Evolutionary conservation across 2,888 invertebrate species (phyloP).

Genomic region (Atrina japonica): DNA sequence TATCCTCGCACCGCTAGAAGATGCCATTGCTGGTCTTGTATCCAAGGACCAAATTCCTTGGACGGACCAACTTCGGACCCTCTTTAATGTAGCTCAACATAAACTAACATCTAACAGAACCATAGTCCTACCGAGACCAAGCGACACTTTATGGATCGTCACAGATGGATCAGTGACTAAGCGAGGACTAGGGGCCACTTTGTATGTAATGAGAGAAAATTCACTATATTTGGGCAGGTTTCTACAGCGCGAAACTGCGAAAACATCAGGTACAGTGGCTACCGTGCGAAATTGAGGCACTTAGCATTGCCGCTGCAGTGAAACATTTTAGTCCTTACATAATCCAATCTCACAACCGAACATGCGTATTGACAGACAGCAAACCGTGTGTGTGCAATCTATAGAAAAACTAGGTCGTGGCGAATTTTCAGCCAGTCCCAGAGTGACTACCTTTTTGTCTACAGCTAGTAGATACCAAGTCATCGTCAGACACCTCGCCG

Average conservation of each 20-base stretch:
- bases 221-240: constrained; percentile 48
- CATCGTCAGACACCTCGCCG: constrained; percentile 22
- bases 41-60: constrained; percentile 41
- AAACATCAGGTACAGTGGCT: constrained; percentile 56
- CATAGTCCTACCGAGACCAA: constrained; percentile 38
- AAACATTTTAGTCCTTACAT: constrained; percentile 56
- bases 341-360: constrained; percentile 41
- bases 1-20: constrained; percentile 38
- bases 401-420: constrained; percentile 52
- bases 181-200: constrained; percentile 52
- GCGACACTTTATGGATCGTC: constrained; percentile 45
- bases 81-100: constrained; percentile 22
- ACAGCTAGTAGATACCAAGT: constrained; percentile 39
- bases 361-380: constrained; percentile 53
- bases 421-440: constrained; percentile 54
- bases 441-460: constrained; percentile 49
- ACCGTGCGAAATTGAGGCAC: constrained; percentile 57
- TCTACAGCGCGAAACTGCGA: constrained; percentile 58
- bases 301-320: constrained; percentile 49
- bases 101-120: constrained; percentile 11
- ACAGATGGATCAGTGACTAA: constrained; percentile 48
- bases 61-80: constrained; percentile 29
- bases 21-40: constrained; percentile 18
- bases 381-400: constrained; percentile 58
- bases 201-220: constrained; percentile 49